Conservation (phyloP, 2,113 vertebrate species). For the Ictidomys tridecemlineatus region DNA sequence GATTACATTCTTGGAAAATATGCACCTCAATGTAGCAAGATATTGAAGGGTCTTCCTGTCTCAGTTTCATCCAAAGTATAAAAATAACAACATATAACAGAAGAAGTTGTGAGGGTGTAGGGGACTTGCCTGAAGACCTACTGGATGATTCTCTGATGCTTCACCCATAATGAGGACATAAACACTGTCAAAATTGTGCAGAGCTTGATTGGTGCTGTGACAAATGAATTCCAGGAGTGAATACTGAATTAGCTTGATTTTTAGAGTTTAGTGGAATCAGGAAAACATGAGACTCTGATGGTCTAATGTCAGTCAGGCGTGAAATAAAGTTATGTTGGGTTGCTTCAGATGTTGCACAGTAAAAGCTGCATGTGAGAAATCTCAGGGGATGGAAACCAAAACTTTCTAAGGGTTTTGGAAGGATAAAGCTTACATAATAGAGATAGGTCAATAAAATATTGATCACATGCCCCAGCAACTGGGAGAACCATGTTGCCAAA, state of each 20-base stretch:
- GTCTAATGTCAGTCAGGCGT: neutral
- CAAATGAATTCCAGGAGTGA: neutral
- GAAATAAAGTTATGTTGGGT: neutral
- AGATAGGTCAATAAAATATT: neutral
- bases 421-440: neutral
- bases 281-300: neutral
- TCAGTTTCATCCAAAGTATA: neutral
- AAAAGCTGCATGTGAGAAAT: neutral
- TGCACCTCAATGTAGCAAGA: neutral
- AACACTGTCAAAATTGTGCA: neutral
- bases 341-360: neutral
- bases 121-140: neutral
- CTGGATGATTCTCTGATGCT: neutral
- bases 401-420: slow-evolving; percentile 17
- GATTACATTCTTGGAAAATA: slow-evolving; percentile 34
- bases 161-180: neutral
- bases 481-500: neutral
- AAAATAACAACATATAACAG: neutral
- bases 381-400: slow-evolving; percentile 29
- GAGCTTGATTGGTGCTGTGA: neutral
- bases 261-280: neutral
- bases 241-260: neutral
- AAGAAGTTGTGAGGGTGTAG: neutral
- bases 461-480: neutral
- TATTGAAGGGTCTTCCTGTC: neutral